Evolutionary conservation across 2,888 invertebrate genomes (phyloP).

Genomic region (Stenoptilia bipunctidactyla): DNA sequence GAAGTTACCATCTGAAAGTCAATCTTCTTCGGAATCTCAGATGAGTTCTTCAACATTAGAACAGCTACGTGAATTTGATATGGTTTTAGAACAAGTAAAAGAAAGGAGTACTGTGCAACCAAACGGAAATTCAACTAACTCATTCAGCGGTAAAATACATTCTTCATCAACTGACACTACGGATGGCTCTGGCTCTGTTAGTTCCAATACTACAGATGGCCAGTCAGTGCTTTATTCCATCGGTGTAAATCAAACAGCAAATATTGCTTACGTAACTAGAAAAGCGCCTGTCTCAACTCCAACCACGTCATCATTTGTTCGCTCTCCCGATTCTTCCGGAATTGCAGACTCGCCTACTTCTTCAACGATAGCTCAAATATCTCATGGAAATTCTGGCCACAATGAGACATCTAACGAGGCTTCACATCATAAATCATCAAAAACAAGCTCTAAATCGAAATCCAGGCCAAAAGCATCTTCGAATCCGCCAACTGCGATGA

Average conservation of each 20-base stretch:
- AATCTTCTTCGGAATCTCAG: slow-evolving; percentile 64
- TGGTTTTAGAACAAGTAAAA: slow-evolving; percentile 85
- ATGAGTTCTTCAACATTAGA: slow-evolving; percentile 83
- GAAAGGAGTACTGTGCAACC: slow-evolving; percentile 78
- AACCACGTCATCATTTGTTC: slow-evolving; percentile 37
- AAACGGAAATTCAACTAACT: slow-evolving; percentile 25
- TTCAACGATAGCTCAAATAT: slow-evolving; percentile 36
- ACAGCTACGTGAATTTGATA: slow-evolving; percentile 83
- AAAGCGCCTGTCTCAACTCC: slow-evolving; percentile 45
- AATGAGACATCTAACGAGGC: slow-evolving; percentile 26
- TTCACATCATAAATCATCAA: slow-evolving; percentile 32
- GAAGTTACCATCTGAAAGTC: slow-evolving; percentile 39
- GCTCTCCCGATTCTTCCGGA: slow-evolving; percentile 55
- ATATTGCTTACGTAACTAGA: slow-evolving; percentile 53
- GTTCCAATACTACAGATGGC: slow-evolving; percentile 30
- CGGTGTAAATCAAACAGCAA: slow-evolving; percentile 42
- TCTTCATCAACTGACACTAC: slow-evolving; percentile 34
- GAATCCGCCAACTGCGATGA: slow-evolving; percentile 69
- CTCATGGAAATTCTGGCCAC: slow-evolving; percentile 40
- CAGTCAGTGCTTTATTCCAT: slow-evolving; percentile 55
- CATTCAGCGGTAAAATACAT: slow-evolving; percentile 28
- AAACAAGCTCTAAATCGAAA: slow-evolving; percentile 51
- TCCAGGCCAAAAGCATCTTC: slow-evolving; percentile 71
- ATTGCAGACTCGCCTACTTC: slow-evolving; percentile 44
- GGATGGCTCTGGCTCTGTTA: slow-evolving; percentile 28